A percentile compares a stretch with the other conserved stretches of the same genome.
phyloP scores from a whole-genome alignment of 2,113 vertebrate genomes.

The Eptesicus fuscus region DNA sequence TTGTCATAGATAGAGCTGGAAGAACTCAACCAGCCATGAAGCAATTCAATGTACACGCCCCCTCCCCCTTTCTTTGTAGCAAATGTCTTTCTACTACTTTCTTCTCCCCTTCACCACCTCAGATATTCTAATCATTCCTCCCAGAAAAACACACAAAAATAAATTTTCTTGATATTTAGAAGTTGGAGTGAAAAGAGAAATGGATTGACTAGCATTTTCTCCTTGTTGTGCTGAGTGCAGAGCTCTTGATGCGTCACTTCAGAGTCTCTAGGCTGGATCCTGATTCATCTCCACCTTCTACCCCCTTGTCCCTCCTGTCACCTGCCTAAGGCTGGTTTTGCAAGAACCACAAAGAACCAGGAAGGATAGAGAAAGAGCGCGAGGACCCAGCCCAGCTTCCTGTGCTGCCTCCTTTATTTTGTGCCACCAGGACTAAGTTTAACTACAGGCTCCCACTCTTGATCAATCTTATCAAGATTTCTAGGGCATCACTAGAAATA shows the following conservation, averaged over 20 bases:
- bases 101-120: not conserved
- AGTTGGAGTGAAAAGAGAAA: not conserved
- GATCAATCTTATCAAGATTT: not conserved
- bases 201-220: not conserved
- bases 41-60: not conserved
- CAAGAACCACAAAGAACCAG: not conserved
- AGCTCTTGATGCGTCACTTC: not conserved
- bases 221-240: not conserved
- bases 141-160: not conserved
- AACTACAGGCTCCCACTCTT: not conserved
- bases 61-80: not conserved
- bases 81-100: not conserved
- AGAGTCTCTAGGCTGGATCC: not conserved
- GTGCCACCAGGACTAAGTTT: not conserved
- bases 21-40: slow-evolving; percentile 5
- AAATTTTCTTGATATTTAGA: not conserved
- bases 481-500: not conserved
- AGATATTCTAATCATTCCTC: not conserved
- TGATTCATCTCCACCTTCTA: not conserved
- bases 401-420: not conserved
- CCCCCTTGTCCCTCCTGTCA: not conserved
- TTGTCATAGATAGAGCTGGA: not conserved
- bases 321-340: not conserved
- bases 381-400: not conserved
- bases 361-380: not conserved